phyloP scores from a whole-genome alignment of 2,888 invertebrate genomes.

The Tenthredo distinguenda region DNA sequence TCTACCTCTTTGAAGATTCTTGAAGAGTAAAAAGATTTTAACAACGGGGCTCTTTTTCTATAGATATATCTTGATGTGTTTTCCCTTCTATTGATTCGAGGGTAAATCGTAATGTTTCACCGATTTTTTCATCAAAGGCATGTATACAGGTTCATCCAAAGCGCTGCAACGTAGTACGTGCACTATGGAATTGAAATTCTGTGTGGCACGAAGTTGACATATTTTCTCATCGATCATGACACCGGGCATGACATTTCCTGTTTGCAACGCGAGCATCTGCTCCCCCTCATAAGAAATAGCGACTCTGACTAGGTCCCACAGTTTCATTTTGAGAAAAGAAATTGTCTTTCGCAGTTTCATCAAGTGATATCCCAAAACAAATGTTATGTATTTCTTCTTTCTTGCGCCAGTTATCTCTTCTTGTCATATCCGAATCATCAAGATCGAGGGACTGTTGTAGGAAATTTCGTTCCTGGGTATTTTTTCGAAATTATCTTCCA shows the following conservation, averaged over 20 bases:
- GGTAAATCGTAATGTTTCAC: slow-evolving; percentile 4
- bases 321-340: neutral
- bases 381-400: slow-evolving; percentile 53
- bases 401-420: slow-evolving; percentile 52
- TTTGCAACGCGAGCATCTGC: neutral
- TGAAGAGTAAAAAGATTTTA: slow-evolving; percentile 8
- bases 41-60: neutral
- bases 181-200: slow-evolving; percentile 27
- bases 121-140: slow-evolving; percentile 18
- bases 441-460: slow-evolving; percentile 29
- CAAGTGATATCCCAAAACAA: slow-evolving; percentile 4
- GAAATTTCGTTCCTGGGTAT: neutral
- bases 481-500: neutral
- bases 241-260: slow-evolving; percentile 14
- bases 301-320: neutral
- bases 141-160: slow-evolving; percentile 22
- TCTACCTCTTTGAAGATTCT: neutral
- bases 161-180: slow-evolving; percentile 30
- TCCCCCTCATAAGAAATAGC: neutral
- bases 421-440: slow-evolving; percentile 47
- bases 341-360: neutral
- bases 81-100: neutral
- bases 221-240: slow-evolving; percentile 13
- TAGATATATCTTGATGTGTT: slow-evolving; percentile 22
- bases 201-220: neutral